Conservation (phyloP, 2,797 vertebrate species). For the Hippoglossus hippoglossus region DNA sequence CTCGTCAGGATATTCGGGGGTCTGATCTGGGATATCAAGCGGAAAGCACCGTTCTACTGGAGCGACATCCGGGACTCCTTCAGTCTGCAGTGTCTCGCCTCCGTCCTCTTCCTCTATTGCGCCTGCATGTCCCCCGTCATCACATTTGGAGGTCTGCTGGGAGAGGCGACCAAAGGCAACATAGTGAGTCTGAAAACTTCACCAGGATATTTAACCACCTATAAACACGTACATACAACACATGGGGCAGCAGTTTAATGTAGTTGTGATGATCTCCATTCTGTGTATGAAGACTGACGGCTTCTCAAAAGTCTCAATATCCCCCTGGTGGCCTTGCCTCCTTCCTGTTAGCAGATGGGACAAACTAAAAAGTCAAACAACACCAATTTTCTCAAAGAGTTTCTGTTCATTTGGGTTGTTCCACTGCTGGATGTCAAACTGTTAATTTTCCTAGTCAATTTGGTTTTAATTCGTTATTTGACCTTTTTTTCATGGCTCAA, state of each 20-base stretch:
- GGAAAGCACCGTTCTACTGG: conserved; percentile 96
- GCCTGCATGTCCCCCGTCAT: conserved; percentile 99
- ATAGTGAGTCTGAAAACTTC: conserved; percentile 89
- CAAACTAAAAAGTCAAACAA: too few species aligned
- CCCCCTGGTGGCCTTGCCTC: too few species aligned
- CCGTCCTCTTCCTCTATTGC: conserved; percentile 98
- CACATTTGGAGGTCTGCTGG: conserved; percentile 97
- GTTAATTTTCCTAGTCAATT: too few species aligned
- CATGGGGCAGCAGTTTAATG: neutral
- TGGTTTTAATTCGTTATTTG: too few species aligned
- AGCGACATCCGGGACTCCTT: conserved; percentile 96
- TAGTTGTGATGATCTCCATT: too few species aligned
- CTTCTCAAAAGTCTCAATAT: too few species aligned
- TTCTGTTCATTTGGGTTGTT: too few species aligned
- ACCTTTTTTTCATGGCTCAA: too few species aligned
- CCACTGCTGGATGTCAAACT: too few species aligned
- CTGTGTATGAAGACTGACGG: too few species aligned
- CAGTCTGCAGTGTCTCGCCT: conserved; percentile 97
- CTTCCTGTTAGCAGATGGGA: too few species aligned
- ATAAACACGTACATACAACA: neutral
- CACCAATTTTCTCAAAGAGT: too few species aligned
- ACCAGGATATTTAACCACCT: neutral
- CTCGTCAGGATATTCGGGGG: conserved; percentile 92
- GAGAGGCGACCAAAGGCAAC: conserved; percentile 96
- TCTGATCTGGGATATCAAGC: conserved; percentile 93